Evolutionary conservation across 2,797 vertebrate species (phyloP).

Genomic region (Meriones psammophilus): DNA sequence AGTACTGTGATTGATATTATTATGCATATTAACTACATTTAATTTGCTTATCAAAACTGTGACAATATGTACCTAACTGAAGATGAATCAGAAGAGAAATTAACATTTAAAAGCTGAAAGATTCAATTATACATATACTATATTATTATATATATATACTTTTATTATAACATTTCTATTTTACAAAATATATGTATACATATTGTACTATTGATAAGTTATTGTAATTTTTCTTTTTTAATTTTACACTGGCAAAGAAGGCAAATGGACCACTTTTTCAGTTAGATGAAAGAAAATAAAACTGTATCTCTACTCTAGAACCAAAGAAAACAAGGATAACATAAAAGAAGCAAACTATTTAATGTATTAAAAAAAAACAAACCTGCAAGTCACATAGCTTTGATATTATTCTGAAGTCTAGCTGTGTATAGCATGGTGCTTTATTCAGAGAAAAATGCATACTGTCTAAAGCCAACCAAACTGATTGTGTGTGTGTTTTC

Average conservation of each 20-base stretch:
- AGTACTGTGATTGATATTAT: constrained; percentile 14
- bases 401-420: not conserved
- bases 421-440: not conserved
- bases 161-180: not conserved
- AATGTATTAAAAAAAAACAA: not conserved
- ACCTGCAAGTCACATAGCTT: not conserved
- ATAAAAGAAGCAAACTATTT: not conserved
- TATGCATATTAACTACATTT: constrained; percentile 46
- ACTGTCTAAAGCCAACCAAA: not conserved
- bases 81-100: constrained; percentile 20
- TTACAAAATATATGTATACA: not conserved
- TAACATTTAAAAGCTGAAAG: not conserved
- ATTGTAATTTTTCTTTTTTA: not conserved
- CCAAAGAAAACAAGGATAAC: not conserved
- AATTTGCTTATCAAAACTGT: constrained; percentile 31
- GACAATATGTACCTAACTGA: not conserved
- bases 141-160: not conserved
- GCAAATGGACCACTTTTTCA: not conserved
- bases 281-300: not conserved
- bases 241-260: not conserved
- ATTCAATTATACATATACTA: not conserved
- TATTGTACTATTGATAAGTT: not conserved
- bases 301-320: not conserved
- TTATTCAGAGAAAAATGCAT: not conserved
- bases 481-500: not conserved